These are phyloP conservation scores for Seira musarum DNA, from an alignment of 2,888 invertebrate species.

Conservation along the genomic window DNA sequence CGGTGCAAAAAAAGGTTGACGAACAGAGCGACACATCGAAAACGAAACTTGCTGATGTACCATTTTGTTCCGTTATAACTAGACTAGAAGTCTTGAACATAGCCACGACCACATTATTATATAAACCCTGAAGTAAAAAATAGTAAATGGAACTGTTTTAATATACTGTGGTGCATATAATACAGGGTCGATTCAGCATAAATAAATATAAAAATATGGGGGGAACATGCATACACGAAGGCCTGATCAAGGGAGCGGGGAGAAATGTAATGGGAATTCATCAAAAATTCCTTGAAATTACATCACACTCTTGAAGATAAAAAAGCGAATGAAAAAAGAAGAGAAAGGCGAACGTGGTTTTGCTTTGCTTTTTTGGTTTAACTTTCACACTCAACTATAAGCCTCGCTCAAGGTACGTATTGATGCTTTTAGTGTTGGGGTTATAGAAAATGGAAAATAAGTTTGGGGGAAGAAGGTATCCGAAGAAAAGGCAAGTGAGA, in stretches of 20 bases:
- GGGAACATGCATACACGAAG: constrained; percentile 11
- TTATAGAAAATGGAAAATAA: background rate
- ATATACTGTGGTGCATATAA: too few relatives aligned
- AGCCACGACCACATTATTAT: too few relatives aligned
- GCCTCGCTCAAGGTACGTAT: background rate
- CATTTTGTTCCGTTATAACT: too few relatives aligned
- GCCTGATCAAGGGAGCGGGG: background rate
- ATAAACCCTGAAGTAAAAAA: too few relatives aligned
- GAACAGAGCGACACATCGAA: too few relatives aligned
- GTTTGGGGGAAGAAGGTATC: constrained; percentile 25
- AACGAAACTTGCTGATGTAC: too few relatives aligned
- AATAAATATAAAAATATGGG: too few relatives aligned
- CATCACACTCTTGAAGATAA: constrained; percentile 64
- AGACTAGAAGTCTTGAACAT: too few relatives aligned
- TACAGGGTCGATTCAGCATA: too few relatives aligned
- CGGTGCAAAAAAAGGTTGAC: too few relatives aligned
- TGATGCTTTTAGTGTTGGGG: background rate
- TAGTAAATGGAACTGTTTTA: too few relatives aligned
- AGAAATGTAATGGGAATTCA: constrained; percentile 66
- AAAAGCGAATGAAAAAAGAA: constrained; percentile 25
- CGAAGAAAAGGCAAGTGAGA: constrained; percentile 43
- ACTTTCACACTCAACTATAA: constrained; percentile 24
- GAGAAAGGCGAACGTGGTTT: constrained; percentile 48
- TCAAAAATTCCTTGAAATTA: constrained; percentile 69
- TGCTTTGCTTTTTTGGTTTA: constrained; percentile 8